Conservation (phyloP, 2,797 vertebrate species). For the Coregonus suidteri region DNA sequence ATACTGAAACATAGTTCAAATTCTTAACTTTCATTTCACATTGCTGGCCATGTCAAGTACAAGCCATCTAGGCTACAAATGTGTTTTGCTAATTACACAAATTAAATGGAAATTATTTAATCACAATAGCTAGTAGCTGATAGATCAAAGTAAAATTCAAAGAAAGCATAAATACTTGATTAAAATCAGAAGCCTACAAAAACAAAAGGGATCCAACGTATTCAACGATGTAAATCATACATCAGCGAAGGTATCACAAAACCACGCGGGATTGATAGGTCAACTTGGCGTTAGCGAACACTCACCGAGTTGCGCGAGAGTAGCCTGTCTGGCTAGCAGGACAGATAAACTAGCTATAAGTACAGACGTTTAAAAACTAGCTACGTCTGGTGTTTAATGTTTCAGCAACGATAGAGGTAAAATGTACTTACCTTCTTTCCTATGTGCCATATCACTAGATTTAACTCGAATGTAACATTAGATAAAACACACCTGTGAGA, state of each 20-base stretch:
- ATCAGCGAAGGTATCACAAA: too few relatives aligned
- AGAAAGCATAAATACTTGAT: not conserved
- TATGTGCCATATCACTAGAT: constrained; percentile 60
- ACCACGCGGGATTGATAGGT: too few relatives aligned
- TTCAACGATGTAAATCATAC: not conserved
- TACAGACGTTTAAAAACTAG: not conserved
- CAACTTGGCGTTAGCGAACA: not conserved
- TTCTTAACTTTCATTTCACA: too few relatives aligned
- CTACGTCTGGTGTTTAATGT: not conserved
- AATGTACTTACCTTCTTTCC: constrained; percentile 73
- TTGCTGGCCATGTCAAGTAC: not conserved
- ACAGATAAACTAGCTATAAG: too few relatives aligned
- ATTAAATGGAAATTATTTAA: too few relatives aligned
- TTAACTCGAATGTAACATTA: not conserved
- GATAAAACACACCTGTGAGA: not conserved
- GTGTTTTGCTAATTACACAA: too few relatives aligned
- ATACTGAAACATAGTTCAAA: constrained; percentile 72
- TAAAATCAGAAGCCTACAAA: not conserved
- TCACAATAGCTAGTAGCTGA: too few relatives aligned
- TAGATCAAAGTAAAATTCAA: not conserved
- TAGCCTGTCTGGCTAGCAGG: too few relatives aligned
- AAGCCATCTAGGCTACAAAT: not conserved
- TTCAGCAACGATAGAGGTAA: not conserved
- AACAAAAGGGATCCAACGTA: not conserved
- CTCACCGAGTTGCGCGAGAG: too few relatives aligned